Base-by-base conservation (phyloP, 1,140 invertebrate genomes). In the Caerostris extrusa region DNA sequence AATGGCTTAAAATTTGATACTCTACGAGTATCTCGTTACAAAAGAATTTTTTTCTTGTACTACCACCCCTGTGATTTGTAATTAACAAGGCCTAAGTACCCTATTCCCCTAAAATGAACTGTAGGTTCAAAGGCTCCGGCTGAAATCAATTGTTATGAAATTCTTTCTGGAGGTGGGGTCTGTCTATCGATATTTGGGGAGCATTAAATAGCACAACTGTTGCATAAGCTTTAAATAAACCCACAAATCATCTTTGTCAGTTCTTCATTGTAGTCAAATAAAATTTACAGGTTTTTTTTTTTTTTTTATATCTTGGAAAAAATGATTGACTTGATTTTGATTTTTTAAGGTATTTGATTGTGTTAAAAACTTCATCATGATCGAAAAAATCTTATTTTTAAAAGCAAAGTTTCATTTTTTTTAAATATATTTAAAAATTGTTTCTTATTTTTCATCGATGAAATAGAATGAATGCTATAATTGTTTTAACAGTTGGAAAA, bases 51-150 rank as follows among this genome's bases (percentile, higher is more conserved):
- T 57, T 90, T 77, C n/a, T 69, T 77, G 14, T 60, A 34, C 82
- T 91, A 55, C 71, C 71, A 82, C 87, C 61, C 64, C 6, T 55
- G 10, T 34, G n/a, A 57, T 85, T 58, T 61, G 71, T 93, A 93
- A 93, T 93, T 93, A 93, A 71, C 64, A 64, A 58, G 5, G 17
- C 64, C 58, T 93, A 93, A 93, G n/a, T 71, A 87, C 17, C 83
- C 83, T 71, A 93, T 93, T 93, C 71, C 50, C 7, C 34, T 50
- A 12, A 71, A 34, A 10, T 87, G 91, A 87, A 83, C 91, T 56
- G n/a, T 50, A 17, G 19, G 91, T 93, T 93, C 91, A 93, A 93
- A 93, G 83, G n/a, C 91, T 60, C 91, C 64, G 90, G n/a, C 56
- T 60, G 14, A 19, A 64, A 93, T 86, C 83, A 93, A 87, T 93